These are phyloP conservation scores for Epinephelus malabaricus DNA, from an alignment of 2,797 vertebrate genomes.

Conservation along the genomic window DNA sequence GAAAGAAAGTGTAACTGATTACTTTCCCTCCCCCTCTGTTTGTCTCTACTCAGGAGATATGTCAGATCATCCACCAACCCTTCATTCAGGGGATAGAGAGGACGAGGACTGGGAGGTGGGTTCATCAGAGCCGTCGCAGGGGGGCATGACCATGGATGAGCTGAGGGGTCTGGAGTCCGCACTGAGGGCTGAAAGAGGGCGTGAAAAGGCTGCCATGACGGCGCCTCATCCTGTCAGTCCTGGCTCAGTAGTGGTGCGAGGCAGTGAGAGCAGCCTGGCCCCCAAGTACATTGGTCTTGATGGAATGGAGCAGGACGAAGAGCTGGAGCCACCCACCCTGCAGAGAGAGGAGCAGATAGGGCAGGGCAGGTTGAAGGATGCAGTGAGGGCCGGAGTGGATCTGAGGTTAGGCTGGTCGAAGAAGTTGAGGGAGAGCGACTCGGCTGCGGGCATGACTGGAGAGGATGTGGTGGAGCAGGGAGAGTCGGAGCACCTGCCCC, in stretches of 20 bases:
- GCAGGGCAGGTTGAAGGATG: constrained; percentile 61
- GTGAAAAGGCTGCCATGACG: constrained; percentile 71
- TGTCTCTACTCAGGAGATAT: constrained; percentile 60
- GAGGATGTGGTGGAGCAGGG: constrained; percentile 80
- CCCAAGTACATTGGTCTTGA: constrained; percentile 88
- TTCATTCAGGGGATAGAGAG: constrained; percentile 65
- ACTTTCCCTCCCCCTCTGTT: not conserved
- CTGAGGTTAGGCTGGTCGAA: constrained; percentile 81
- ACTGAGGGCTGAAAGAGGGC: constrained; percentile 82
- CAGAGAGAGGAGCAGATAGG: constrained; percentile 74
- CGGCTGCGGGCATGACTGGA: constrained; percentile 30
- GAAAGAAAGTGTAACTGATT: constrained; percentile 31
- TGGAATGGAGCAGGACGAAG: constrained; percentile 85
- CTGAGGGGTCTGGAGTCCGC: constrained; percentile 84
- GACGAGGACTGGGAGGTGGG: constrained; percentile 75
- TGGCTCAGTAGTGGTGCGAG: constrained; percentile 30
- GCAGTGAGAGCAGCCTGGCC: constrained; percentile 59
- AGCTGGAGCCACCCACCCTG: constrained; percentile 72
- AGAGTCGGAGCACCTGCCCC: constrained; percentile 77
- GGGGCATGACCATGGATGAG: constrained; percentile 82
- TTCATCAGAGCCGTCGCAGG: constrained; percentile 73
- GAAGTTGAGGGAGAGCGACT: constrained; percentile 80
- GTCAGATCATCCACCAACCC: constrained; percentile 62
- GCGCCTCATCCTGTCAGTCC: constrained; percentile 54
- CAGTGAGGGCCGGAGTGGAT: constrained; percentile 75